Conservation (phyloP, 2,888 invertebrate genomes). For the Drosophila testacea region DNA sequence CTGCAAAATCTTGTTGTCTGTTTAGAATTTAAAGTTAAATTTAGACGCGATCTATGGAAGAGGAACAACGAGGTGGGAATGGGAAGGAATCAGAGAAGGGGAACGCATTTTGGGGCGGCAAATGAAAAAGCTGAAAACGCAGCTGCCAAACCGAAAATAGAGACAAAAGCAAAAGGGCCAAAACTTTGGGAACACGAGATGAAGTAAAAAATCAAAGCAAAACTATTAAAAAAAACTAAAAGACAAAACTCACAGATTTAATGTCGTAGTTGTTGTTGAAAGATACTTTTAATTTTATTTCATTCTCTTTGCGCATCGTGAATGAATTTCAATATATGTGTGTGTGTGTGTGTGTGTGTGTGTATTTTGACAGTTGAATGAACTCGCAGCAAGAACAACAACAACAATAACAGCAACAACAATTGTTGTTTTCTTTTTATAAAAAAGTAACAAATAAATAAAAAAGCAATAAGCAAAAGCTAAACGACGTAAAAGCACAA, state of each 20-base stretch:
- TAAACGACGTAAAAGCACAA: conserved; percentile 33
- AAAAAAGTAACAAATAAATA: conserved; percentile 50
- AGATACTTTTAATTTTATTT: conserved; percentile 53
- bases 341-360: conserved; percentile 26
- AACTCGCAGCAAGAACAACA: conserved; percentile 59
- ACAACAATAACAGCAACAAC: conserved; percentile 7
- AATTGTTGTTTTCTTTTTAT: conserved; percentile 37
- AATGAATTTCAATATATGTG: conserved; percentile 27
- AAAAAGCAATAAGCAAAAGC: conserved; percentile 36
- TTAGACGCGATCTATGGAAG: conserved; percentile 46
- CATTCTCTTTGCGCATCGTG: conserved; percentile 47
- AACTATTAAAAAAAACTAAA: conserved; percentile 42
- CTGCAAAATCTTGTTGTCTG: conserved; percentile 70
- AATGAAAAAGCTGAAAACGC: conserved; percentile 40
- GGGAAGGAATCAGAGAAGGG: too few relatives aligned
- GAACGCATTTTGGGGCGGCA: conserved; percentile 17
- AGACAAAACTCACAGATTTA: conserved; percentile 44
- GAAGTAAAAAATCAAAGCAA: conserved; percentile 36
- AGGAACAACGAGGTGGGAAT: too few relatives aligned
- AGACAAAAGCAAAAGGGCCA: conserved; percentile 33
- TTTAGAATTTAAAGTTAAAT: conserved; percentile 77
- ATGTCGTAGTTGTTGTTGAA: conserved; percentile 22
- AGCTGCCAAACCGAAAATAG: conserved; percentile 51
- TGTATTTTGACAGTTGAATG: conserved; percentile 82
- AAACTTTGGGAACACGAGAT: conserved; percentile 25